Evolutionary conservation across 2,888 invertebrate genomes (phyloP).

Genomic region (Lasioglossum leucozonium): DNA sequence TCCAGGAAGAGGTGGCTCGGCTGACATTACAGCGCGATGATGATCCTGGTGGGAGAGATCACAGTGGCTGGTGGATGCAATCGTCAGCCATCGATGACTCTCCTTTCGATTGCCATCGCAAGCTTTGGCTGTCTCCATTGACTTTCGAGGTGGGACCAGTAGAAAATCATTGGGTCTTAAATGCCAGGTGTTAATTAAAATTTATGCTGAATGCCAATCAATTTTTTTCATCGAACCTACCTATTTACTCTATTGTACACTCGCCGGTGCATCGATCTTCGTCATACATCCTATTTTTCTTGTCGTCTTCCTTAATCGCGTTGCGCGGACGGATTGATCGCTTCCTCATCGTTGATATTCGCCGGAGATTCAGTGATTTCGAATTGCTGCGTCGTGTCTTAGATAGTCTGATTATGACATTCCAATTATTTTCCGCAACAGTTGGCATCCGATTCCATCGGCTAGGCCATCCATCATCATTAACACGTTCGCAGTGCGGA

Average conservation of each 20-base stretch:
- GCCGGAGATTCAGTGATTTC: conserved; percentile 25
- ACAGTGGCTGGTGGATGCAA: conserved; percentile 61
- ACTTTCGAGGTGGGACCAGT: background rate
- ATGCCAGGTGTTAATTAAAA: background rate
- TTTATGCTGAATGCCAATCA: background rate
- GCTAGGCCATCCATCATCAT: conserved; percentile 43
- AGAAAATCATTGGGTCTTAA: background rate
- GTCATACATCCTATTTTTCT: background rate
- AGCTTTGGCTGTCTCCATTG: conserved; percentile 10
- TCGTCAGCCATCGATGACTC: conserved; percentile 65
- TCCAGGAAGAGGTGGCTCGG: conserved; percentile 68
- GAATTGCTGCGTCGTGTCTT: background rate
- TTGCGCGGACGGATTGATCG: conserved; percentile 7
- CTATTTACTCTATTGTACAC: background rate
- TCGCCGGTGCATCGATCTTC: background rate
- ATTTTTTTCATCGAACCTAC: background rate
- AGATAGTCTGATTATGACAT: conserved; percentile 11
- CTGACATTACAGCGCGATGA: conserved; percentile 54
- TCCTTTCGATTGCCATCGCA: conserved; percentile 39
- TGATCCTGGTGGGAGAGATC: conserved; percentile 65
- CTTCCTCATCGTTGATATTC: conserved; percentile 3
- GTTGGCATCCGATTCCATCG: conserved; percentile 28
- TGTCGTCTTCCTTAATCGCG: background rate
- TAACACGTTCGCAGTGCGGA: conserved; percentile 17
- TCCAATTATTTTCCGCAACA: conserved; percentile 41